Base-by-base conservation (phyloP, 2,113 vertebrate genomes). In the Odontophorus gujanensis region DNA sequence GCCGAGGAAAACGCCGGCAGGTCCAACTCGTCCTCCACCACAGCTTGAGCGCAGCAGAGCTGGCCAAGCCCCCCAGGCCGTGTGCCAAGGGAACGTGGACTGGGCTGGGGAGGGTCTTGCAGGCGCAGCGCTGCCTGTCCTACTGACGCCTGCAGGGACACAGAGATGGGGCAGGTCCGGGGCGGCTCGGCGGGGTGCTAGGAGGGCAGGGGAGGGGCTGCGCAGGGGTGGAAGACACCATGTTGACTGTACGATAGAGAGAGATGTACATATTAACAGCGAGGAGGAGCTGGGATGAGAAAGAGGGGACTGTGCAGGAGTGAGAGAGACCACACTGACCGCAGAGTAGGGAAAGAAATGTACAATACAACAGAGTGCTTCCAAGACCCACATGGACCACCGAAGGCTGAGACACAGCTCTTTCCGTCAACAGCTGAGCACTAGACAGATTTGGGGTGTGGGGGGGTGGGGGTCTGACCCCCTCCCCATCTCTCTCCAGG, bases 331-430 rank as follows among this genome's bases (percentile, higher is more conserved):
- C 97, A 96, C 97, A 95, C 92, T 92, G 96, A 97, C 85, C 90
- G 96, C 93, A 95, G 96, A 91, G 94, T 96, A 96, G 96, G 96
- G 95, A 97, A 90, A 97, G 96, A 97, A 97, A 97, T 95, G 96
- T 97, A 97, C 97, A 73, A 91, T 97, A 93, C 96, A 96, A 97
- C 97, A 97, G 69, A 97, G 96, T 95, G 94, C 89, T 96, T 97
- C 96, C 89, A 92, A 97, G 92, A 97, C 93, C 97, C 97, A 97
- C 96, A 97, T 65, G 94, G 92, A 97, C 96, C 90, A 96, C 95
- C 61, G 65, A 97, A 97, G 96, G 95, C 95, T 95, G 95, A 97
- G 94, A 96, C 92, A 96, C 86, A 96, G 92, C 95, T 96, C 93
- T 90, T 89, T 90, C 95, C 90, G 95, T 73, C 96, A 93, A 97